A percentile compares a stretch with the other conserved stretches of the same genome.
These are phyloP conservation scores for Hystrix brachyura DNA, from an alignment of 2,113 vertebrate genomes.

Conservation along the genomic window DNA sequence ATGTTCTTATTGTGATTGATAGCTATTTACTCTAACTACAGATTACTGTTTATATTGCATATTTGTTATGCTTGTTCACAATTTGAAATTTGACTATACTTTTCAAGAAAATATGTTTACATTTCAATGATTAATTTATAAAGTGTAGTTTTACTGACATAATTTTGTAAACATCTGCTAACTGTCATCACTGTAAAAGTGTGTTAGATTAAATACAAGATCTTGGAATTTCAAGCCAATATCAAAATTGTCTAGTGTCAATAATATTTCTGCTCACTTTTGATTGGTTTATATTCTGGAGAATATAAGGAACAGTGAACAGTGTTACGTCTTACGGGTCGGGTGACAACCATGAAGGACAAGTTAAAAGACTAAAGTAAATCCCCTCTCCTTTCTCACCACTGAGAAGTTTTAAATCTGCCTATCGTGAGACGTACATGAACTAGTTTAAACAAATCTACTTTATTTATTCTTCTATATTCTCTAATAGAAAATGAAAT, in stretches of 20 bases:
- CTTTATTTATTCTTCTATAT: background rate
- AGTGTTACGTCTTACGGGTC: background rate
- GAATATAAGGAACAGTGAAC: background rate
- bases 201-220: background rate
- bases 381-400: background rate
- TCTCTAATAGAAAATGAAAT: background rate
- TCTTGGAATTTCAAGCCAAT: background rate
- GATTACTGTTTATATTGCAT: constrained; percentile 7
- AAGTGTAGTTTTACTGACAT: background rate
- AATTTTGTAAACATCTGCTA: background rate
- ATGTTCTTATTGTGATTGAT: background rate
- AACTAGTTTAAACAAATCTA: background rate
- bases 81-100: constrained; percentile 1
- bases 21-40: background rate
- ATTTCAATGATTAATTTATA: background rate
- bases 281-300: background rate
- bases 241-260: background rate
- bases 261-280: background rate
- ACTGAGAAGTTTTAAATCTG: background rate
- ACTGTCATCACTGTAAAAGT: background rate
- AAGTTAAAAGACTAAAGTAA: background rate
- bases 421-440: background rate
- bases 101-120: background rate
- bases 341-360: background rate
- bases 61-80: background rate